These are phyloP conservation scores for Malurus cyaneus DNA, from an alignment of 2,113 vertebrate species.

Conservation along the genomic window DNA sequence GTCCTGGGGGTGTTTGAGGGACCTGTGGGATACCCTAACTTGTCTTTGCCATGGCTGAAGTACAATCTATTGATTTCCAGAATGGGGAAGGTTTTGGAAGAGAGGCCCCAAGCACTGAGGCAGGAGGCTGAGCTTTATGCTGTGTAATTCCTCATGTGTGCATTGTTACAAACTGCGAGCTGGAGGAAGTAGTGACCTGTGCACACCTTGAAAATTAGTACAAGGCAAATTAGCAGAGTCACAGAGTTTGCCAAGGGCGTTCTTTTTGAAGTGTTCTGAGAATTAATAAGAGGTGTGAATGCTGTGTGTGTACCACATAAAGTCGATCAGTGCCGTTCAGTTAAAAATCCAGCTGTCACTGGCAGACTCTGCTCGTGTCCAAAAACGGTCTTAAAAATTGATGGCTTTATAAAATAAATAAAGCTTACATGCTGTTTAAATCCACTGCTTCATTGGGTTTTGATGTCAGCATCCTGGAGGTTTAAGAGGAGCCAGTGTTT, in stretches of 20 bases:
- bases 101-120: not conserved
- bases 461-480: not conserved
- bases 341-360: not conserved
- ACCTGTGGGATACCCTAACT: not conserved
- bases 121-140: not conserved
- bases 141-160: not conserved
- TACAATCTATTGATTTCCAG: not conserved
- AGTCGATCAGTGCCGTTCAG: not conserved
- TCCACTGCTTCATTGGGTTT: not conserved
- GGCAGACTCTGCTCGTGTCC: not conserved
- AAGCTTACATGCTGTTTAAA: not conserved
- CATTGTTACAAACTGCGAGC: not conserved
- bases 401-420: conserved; percentile 1
- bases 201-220: conserved; percentile 39
- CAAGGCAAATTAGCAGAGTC: conserved; percentile 41
- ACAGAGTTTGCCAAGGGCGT: conserved; percentile 14
- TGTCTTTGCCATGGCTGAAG: not conserved
- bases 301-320: not conserved
- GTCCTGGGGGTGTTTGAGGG: not conserved
- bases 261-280: not conserved
- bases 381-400: not conserved
- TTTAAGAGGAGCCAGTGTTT: not conserved
- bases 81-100: not conserved
- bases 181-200: not conserved
- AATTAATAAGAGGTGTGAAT: not conserved